Evolutionary conservation across 1,140 invertebrate species (phyloP).

Genomic region (Scaptomyza graminum): DNA sequence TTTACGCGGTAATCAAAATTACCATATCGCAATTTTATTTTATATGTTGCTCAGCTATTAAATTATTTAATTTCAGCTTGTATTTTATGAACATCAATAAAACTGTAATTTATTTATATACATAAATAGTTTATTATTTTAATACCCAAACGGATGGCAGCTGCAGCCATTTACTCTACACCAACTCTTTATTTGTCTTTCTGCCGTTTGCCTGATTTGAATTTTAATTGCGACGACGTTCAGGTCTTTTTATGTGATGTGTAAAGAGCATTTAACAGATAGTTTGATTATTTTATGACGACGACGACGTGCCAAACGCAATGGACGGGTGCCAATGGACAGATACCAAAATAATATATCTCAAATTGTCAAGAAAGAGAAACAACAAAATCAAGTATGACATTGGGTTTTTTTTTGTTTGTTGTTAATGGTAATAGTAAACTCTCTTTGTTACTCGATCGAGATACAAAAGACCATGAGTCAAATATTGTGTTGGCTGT

Average conservation of each 20-base stretch:
- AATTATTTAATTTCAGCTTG: background rate
- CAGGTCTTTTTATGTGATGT: conserved; percentile 59
- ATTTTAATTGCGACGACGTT: conserved; percentile 50
- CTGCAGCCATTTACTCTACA: conserved; percentile 48
- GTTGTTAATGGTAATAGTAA: conserved; percentile 17
- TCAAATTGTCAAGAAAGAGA: background rate
- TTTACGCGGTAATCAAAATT: background rate
- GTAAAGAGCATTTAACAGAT: conserved; percentile 71
- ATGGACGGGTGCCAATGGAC: conserved; percentile 38
- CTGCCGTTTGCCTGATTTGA: conserved; percentile 60
- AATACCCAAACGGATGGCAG: conserved; percentile 22
- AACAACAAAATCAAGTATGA: background rate
- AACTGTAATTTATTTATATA: conserved; percentile 13
- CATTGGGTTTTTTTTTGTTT: background rate
- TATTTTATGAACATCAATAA: conserved; percentile 22
- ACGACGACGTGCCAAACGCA: conserved; percentile 68
- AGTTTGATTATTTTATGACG: conserved; percentile 74
- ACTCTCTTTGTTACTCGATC: conserved; percentile 7
- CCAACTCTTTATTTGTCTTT: background rate
- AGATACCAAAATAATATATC: conserved; percentile 10
- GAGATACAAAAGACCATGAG: conserved; percentile 19
- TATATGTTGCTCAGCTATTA: background rate
- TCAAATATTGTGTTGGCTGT: conserved; percentile 33
- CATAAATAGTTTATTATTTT: conserved; percentile 8
- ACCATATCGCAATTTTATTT: background rate